Conservation (phyloP, 2,797 vertebrate species). For the Uromys caudimaculatus region DNA sequence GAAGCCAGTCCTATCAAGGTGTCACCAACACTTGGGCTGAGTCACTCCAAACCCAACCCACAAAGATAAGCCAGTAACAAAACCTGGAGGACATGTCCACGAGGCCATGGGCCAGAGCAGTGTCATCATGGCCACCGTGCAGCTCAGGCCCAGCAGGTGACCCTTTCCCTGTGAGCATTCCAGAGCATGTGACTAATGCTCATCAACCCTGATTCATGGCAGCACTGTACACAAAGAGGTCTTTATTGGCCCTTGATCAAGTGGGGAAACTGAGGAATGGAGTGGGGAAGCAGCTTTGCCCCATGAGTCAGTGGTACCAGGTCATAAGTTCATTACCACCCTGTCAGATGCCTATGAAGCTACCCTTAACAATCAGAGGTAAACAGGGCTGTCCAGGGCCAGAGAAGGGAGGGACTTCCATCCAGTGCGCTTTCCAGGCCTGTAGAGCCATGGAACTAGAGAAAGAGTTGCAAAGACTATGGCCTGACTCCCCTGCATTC, state of each 20-base stretch:
- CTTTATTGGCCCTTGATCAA: constrained; percentile 6
- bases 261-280: constrained; percentile 72
- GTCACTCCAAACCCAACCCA: constrained; percentile 7
- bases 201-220: constrained; percentile 62
- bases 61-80: neutral
- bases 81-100: neutral
- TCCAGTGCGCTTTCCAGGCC: neutral
- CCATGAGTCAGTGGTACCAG: constrained; percentile 50
- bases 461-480: neutral
- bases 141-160: neutral
- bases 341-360: neutral
- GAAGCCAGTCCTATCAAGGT: neutral
- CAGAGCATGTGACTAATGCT: constrained; percentile 45
- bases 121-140: neutral
- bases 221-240: neutral
- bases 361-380: neutral
- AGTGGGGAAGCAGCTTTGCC: constrained; percentile 74
- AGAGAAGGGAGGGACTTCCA: too few relatives aligned
- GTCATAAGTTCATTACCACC: neutral
- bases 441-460: neutral
- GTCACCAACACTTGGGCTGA: neutral
- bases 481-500: neutral
- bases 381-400: neutral
- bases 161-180: constrained; percentile 52
- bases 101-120: neutral